Evolutionary conservation across 2,888 invertebrate species (phyloP).

Genomic region (Pristionchus mayeri): DNA sequence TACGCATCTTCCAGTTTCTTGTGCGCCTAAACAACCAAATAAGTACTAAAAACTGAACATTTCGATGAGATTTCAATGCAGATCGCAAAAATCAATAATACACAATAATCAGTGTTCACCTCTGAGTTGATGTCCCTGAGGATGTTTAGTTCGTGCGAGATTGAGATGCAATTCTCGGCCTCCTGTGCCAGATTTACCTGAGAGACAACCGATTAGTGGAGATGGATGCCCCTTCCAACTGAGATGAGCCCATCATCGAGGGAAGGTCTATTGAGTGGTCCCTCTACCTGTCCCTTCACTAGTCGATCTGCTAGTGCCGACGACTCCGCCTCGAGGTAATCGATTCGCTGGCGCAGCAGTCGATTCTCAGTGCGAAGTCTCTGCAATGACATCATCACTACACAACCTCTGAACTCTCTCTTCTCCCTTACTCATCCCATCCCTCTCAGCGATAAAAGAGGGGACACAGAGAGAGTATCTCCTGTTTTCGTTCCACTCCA

Average conservation of each 20-base stretch:
- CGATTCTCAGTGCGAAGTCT: slow-evolving; percentile 90
- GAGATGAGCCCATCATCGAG: too few relatives aligned
- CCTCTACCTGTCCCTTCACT: slow-evolving; percentile 74
- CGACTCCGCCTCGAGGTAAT: slow-evolving; percentile 90
- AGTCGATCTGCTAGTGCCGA: slow-evolving; percentile 93
- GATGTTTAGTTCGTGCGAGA: slow-evolving; percentile 88
- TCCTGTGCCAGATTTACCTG: slow-evolving; percentile 78
- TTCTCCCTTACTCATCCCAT: background rate
- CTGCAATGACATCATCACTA: slow-evolving; percentile 66
- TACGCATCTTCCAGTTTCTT: slow-evolving; percentile 91
- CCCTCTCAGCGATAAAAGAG: background rate
- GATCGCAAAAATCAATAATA: too few relatives aligned
- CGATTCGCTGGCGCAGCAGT: slow-evolving; percentile 93
- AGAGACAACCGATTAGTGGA: slow-evolving; percentile 45
- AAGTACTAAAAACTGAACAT: too few relatives aligned
- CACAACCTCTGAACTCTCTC: background rate
- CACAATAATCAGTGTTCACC: too few relatives aligned
- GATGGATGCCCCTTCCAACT: too few relatives aligned
- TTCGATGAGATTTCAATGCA: background rate
- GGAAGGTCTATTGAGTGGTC: too few relatives aligned
- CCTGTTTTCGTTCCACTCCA: background rate
- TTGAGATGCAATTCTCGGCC: slow-evolving; percentile 79
- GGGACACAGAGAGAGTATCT: background rate
- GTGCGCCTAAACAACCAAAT: slow-evolving; percentile 81
- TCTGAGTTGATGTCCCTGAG: slow-evolving; percentile 90